Base-by-base conservation (phyloP, 2,888 invertebrate genomes). In the Latheticus oryzae region DNA sequence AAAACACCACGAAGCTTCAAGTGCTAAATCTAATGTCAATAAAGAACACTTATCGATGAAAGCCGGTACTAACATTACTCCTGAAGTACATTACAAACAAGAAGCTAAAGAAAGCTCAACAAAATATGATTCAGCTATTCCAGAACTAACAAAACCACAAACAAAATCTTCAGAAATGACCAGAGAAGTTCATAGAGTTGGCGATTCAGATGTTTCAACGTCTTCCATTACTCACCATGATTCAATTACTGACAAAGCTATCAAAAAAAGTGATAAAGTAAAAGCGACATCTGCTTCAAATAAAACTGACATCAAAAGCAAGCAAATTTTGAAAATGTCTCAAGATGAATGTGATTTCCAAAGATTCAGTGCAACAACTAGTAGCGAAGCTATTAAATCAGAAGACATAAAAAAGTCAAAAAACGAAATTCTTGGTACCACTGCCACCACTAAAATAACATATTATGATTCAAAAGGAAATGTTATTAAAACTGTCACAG, bases 61-160 rank as follows among this genome's bases (percentile, higher is more conserved):
- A 23, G 81, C 80, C 62, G 86, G 86, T 9, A 85, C 85, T 3
- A 81, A 80, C 59, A 82, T 85, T n/a, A 79, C 80, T 33, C 82
- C 85, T 5, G 81, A 85, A 74, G 77, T 83, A 37, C 82, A 82
- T 42, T 81, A 83, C 60, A 80, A 81, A 58, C 79, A 81, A 63
- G 80, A 83, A 69, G 80, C 81, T 53, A 81, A 80, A 61, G 83
- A 85, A 42, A 81, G 81, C 74, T 80, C 82, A 64, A 80, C 83
- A 2, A 81, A 80, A 28, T 86, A 81, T 68, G 85, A 85, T 63
- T 80, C 83, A 3, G 83, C 82, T 1, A 81, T 82, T 69, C 82
- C 82, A 53, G 84, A 84, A 38, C 62, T 76, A 19, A 61, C 59
- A 37, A 60, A 74, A 60, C 77, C 79, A 1, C 71, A 76, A 66